Percentiles rank a stretch among this genome's conserved stretches.
phyloP scores from a whole-genome alignment of 2,888 invertebrate species.

The Meteorus colon region DNA sequence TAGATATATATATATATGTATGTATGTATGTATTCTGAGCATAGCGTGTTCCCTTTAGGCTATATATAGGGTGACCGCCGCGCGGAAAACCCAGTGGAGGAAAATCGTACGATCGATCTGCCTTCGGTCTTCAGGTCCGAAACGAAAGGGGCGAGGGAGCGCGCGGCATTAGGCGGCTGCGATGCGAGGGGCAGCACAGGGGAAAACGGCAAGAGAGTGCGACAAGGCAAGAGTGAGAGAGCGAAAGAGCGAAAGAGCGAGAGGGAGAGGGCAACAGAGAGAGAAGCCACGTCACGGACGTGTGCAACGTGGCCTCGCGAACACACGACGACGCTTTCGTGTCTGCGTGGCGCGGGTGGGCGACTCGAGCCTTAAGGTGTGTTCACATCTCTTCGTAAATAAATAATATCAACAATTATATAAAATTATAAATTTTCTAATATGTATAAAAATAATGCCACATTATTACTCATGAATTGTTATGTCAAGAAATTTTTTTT shows the following conservation, averaged over 20 bases:
- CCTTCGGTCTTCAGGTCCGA: conserved; percentile 71
- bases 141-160: conserved; percentile 60
- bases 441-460: not conserved
- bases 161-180: conserved; percentile 34
- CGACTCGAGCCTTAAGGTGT: conserved; percentile 62
- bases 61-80: conserved; percentile 63
- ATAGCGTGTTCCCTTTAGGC: conserved; percentile 37
- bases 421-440: not conserved
- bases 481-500: too few relatives aligned
- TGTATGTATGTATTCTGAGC: not conserved
- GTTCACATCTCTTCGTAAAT: conserved; percentile 56
- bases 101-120: conserved; percentile 73
- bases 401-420: not conserved
- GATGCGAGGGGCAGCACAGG: conserved; percentile 36
- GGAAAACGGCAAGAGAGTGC: conserved; percentile 40
- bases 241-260: conserved; percentile 35
- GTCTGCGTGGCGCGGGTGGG: conserved; percentile 66
- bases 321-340: conserved; percentile 55
- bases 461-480: too few relatives aligned
- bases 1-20: conserved; percentile 28
- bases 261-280: conserved; percentile 45
- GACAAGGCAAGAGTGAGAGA: conserved; percentile 44
- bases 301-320: conserved; percentile 62
- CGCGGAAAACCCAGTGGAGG: conserved; percentile 72
- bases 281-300: conserved; percentile 57